phyloP scores from a whole-genome alignment of 2,113 vertebrate genomes.

The Pachyramphus minor region DNA sequence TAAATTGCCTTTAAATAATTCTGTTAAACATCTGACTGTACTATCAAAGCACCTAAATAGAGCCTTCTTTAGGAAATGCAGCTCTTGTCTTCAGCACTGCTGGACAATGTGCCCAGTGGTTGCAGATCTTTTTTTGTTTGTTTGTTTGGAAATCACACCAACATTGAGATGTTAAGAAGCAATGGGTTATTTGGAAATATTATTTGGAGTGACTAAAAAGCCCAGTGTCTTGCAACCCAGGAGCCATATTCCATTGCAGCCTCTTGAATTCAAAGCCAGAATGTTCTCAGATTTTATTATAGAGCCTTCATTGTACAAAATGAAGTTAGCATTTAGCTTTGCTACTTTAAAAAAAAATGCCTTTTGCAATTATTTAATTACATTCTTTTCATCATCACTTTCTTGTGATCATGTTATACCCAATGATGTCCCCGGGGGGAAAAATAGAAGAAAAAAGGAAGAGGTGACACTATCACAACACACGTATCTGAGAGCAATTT shows the following conservation, averaged over 20 bases:
- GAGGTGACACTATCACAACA: not conserved
- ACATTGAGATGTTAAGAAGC: not conserved
- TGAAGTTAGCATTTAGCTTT: not conserved
- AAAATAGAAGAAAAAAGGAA: not conserved
- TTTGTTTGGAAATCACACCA: not conserved
- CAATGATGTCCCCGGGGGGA: accelerated
- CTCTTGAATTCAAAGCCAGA: not conserved
- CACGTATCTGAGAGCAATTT: not conserved
- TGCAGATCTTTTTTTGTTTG: not conserved
- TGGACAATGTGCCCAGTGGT: not conserved
- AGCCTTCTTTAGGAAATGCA: not conserved
- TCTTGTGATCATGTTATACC: not conserved
- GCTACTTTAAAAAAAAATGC: not conserved
- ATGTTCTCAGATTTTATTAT: not conserved
- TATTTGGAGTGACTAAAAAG: not conserved
- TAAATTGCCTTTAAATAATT: conserved; percentile 44
- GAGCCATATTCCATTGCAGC: not conserved
- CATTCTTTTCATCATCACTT: not conserved
- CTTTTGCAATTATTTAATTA: not conserved
- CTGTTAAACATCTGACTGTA: conserved; percentile 12
- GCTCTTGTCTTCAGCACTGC: not conserved
- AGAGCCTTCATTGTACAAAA: not conserved
- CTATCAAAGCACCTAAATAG: not conserved
- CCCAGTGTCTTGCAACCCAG: not conserved
- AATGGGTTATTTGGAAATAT: not conserved